Percentiles rank a stretch among this genome's conserved stretches.
These are phyloP conservation scores for Scomber japonicus DNA, from an alignment of 2,113 vertebrate species.

Conservation along the genomic window DNA sequence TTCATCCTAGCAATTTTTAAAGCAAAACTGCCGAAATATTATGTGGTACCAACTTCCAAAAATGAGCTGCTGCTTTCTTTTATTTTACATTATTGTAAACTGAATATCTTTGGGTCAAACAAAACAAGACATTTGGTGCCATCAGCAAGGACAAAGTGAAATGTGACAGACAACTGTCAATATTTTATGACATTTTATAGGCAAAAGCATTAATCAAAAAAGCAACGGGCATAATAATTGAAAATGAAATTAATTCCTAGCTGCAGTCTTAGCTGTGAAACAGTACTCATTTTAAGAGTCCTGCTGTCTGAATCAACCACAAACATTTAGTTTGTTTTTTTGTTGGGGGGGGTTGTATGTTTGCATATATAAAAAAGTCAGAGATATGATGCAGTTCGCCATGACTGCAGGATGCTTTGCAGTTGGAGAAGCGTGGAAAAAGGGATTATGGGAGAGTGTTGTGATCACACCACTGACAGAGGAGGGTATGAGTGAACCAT, in stretches of 20 bases:
- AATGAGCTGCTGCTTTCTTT: too few species aligned
- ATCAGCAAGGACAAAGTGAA: too few species aligned
- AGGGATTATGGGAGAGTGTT: constrained; percentile 67
- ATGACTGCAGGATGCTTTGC: constrained; percentile 54
- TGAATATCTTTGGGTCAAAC: too few species aligned
- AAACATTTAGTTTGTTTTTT: not conserved
- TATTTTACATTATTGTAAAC: too few species aligned
- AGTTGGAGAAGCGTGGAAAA: constrained; percentile 61
- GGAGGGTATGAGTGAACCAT: constrained; percentile 4
- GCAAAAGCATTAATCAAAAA: too few species aligned
- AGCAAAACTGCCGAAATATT: too few species aligned
- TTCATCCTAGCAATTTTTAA: too few species aligned
- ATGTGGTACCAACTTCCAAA: too few species aligned
- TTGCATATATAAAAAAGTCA: constrained; percentile 26
- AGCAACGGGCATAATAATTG: not conserved
- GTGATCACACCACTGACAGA: constrained; percentile 53
- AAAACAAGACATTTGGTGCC: too few species aligned
- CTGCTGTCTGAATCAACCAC: not conserved
- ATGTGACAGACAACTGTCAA: too few species aligned
- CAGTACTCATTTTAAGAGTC: not conserved
- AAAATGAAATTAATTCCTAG: not conserved
- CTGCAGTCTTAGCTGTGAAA: not conserved
- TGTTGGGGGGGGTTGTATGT: not conserved
- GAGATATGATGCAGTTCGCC: constrained; percentile 38
- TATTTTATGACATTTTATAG: too few species aligned